Evolutionary conservation across 2,113 vertebrate genomes (phyloP).

Genomic region (Calyptommatus sinebrachiatus): DNA sequence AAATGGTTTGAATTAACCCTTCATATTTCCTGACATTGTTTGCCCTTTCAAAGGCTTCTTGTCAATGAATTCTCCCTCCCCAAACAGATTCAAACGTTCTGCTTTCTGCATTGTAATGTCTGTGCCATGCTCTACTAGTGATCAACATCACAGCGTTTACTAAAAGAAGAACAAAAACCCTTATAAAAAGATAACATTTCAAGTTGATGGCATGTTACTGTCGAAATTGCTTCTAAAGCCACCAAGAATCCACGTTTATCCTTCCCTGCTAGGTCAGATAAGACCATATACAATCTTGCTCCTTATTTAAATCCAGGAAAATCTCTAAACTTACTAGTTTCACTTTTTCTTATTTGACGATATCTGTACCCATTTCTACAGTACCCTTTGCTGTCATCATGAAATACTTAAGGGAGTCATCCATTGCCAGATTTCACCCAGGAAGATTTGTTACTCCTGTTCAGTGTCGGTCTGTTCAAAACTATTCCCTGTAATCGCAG

Average conservation of each 20-base stretch:
- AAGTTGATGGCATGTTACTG: not conserved
- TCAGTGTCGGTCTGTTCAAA: constrained; percentile 25
- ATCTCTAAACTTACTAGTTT: not conserved
- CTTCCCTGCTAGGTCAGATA: constrained; percentile 32
- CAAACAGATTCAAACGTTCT: too few species aligned
- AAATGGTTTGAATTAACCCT: too few species aligned
- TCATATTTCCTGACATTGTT: too few species aligned
- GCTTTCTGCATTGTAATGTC: not conserved
- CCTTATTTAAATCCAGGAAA: not conserved
- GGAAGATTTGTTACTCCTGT: constrained; percentile 41
- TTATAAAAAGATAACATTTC: not conserved
- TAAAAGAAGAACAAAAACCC: not conserved
- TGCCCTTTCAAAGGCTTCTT: too few species aligned
- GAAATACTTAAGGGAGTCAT: constrained; percentile 18
- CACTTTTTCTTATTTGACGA: not conserved
- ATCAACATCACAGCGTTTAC: not conserved
- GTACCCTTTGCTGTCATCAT: not conserved
- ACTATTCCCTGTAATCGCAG: constrained; percentile 36
- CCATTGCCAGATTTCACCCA: constrained; percentile 38
- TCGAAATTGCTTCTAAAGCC: not conserved
- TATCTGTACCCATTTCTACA: constrained; percentile 27
- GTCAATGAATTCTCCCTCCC: too few species aligned
- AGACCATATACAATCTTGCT: not conserved
- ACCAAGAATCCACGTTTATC: constrained; percentile 40
- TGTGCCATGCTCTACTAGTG: not conserved